Evolutionary conservation across 1,140 invertebrate genomes (phyloP).

Genomic region (Homarus americanus): DNA sequence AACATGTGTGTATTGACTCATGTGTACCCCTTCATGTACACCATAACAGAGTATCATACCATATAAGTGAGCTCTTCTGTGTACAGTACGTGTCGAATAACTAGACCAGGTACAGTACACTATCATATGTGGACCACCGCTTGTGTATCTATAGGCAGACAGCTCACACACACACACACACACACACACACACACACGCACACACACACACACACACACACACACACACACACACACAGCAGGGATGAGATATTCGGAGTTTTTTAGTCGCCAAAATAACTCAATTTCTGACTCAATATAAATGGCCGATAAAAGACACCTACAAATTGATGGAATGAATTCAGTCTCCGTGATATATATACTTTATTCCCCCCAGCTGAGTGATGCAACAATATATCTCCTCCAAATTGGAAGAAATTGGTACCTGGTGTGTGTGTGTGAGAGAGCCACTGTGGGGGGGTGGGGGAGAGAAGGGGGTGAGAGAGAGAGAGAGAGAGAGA

Average conservation of each 20-base stretch:
- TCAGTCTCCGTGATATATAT: background rate
- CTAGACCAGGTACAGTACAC: too few relatives aligned
- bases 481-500: slow-evolving; percentile 19
- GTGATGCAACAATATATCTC: background rate
- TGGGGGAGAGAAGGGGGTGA: background rate
- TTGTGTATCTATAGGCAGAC: too few relatives aligned
- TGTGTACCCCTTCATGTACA: too few relatives aligned
- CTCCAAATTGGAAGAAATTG: background rate
- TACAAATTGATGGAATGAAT: background rate
- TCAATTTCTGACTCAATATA: background rate
- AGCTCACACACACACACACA: background rate
- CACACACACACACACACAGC: background rate
- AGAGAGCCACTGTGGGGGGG: background rate
- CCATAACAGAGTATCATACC: too few relatives aligned
- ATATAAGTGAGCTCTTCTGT: too few relatives aligned
- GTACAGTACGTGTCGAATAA: too few relatives aligned
- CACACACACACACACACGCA: background rate
- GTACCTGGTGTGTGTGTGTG: background rate
- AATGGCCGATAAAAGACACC: background rate
- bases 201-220: background rate
- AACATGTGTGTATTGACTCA: too few relatives aligned
- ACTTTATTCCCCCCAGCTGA: background rate
- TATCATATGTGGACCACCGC: too few relatives aligned
- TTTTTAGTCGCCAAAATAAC: background rate
- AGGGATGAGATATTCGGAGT: background rate